Base-by-base conservation (phyloP, 1,140 invertebrate genomes). In the Scaptomyza hsui region DNA sequence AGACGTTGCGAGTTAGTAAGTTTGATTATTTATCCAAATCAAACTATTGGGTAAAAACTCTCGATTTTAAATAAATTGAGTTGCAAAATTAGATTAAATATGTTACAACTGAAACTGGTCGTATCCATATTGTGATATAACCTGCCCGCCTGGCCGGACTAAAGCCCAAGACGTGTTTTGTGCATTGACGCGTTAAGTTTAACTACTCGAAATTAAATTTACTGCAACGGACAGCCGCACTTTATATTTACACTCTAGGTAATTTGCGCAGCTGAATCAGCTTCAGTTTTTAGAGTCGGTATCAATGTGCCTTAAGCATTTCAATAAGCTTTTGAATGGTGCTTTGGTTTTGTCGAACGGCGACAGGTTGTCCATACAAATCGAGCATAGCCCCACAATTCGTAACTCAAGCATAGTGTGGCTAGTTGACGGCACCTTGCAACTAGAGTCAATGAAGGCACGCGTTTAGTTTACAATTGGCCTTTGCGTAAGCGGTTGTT, bases 301-400 rank as follows among this genome's bases (percentile, higher is more conserved):
- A 9, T 49, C 9, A 12, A 39, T 59, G 67, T 71, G 71, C 55
- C 12, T 53, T 13, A 6, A 59, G 57, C 39, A 79, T 80, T 81
- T 75, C 67, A 78, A 79, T 78, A 72, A 62, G 53, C 39, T 47
- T 78, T 72, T 51, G 37, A 62, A 61, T 45, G 15, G 41, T 35
- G 9, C 57, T 15, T 57, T 45, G 15, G 41, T 65, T 78, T 75
- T 42, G 53, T 63, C 63, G 65, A 73, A 72, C 41, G 62, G 52
- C 35, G 64, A 67, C 71, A 61, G 41, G 65, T 63, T 75, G 67
- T 62, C 79, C 72, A 83, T 83, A 83, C 72, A 53, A 83, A 83
- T 82, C 64, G 62, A 62, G 47, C 51, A 41, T 19, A 39, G 24
- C 4, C 6, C 32, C 32, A 65, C 61, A 76, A 39, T 51, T 69